Conservation (phyloP, 2,888 invertebrate species). For the Seira sanloemensis region DNA sequence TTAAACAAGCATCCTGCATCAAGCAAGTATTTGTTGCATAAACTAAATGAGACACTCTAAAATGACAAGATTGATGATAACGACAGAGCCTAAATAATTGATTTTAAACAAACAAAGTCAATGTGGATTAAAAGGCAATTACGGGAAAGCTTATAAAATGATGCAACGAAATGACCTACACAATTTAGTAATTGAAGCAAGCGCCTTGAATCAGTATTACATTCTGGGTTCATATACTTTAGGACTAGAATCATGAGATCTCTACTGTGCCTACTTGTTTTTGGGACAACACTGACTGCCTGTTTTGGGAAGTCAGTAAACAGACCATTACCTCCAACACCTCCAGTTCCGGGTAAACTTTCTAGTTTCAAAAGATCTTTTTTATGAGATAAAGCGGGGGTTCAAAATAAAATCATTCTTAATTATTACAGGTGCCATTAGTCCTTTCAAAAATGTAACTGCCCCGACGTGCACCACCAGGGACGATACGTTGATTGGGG, state of each 20-base stretch:
- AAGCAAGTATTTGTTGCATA: no score
- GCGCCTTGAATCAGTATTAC: not conserved
- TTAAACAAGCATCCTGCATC: no score
- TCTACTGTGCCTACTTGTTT: not conserved
- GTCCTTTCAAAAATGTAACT: slow-evolving; percentile 30
- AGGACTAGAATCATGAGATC: not conserved
- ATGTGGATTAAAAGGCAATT: no score
- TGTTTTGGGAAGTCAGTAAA: not conserved
- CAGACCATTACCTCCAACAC: slow-evolving; percentile 18
- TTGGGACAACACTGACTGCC: not conserved
- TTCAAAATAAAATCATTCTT: not conserved
- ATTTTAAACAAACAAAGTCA: no score
- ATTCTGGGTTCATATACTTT: not conserved
- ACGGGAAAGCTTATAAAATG: no score
- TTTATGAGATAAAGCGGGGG: not conserved
- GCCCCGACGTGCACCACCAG: slow-evolving; percentile 34
- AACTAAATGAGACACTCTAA: no score
- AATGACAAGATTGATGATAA: no score
- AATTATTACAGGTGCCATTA: not conserved
- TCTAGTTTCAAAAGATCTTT: not conserved
- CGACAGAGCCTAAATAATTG: no score
- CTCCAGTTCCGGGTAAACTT: slow-evolving; percentile 21
- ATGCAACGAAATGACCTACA: not conserved
- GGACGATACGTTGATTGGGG: not conserved
- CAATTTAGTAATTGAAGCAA: not conserved